Evolutionary conservation across 2,113 vertebrate species (phyloP).

Genomic region (Nothobranchius furzeri): DNA sequence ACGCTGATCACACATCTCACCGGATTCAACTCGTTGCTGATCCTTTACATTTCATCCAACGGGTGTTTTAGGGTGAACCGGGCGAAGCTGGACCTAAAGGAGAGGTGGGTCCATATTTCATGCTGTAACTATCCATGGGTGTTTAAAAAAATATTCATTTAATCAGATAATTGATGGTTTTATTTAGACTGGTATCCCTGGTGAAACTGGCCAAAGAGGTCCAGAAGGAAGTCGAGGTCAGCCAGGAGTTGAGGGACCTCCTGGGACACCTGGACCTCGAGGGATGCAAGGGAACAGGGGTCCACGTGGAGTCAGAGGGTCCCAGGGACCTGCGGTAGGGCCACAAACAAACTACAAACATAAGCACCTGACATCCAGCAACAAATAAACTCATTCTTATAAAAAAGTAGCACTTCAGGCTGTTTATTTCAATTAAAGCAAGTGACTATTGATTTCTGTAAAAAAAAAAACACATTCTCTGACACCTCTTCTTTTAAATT

Average conservation of each 20-base stretch:
- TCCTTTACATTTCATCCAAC: conserved; percentile 14
- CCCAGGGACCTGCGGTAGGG: conserved; percentile 91
- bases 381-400: too few species aligned
- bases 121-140: neutral
- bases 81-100: conserved; percentile 91
- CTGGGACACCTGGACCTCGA: conserved; percentile 86
- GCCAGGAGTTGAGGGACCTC: conserved; percentile 89
- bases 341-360: neutral
- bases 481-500: conserved; percentile 9
- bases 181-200: conserved; percentile 84
- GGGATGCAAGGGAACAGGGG: conserved; percentile 95
- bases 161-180: neutral
- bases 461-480: too few species aligned
- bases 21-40: neutral
- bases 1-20: neutral
- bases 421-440: too few species aligned
- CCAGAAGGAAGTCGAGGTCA: conserved; percentile 90
- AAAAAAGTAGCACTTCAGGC: too few species aligned
- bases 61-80: conserved; percentile 83
- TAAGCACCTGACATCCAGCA: too few species aligned
- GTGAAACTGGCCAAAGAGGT: conserved; percentile 87
- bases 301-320: conserved; percentile 86
- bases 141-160: neutral
- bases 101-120: conserved; percentile 81
- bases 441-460: too few species aligned